Base-by-base conservation (phyloP, 1,140 invertebrate species). In the Helicoverpa armigera region DNA sequence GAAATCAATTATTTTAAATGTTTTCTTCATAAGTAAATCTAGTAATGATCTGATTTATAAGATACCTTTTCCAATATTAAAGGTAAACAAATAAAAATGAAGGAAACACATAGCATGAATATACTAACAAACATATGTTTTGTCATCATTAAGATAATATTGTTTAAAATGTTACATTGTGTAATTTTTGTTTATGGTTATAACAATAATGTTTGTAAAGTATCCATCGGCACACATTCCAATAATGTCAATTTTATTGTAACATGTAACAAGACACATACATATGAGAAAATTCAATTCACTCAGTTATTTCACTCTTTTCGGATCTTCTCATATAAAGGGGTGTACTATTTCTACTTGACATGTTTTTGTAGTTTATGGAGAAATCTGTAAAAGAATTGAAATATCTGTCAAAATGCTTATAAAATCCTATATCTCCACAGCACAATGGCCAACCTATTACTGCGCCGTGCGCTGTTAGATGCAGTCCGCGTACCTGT, bases 401-500 rank as follows among this genome's bases (percentile, higher is more conserved):
- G 2, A n/a, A 43, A 14, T 2, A 10, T 43, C 48, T 7, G 2
- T 67, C 11, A 12, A 16, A 48, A 13, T 29, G 61, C 35, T 10
- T 23, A 2, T 23, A 48, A 72, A 79, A 23, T 80, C 73, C 63
- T 81, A 80, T 78, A 76, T 77, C 80, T 88, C 81, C 3, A 77
- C 85, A 91, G 89, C 79, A 88, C 67, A 58, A 95, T 95, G 94
- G 90, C 94, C 54, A 94, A 91, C 56, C 85, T 85, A 14, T 80
- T 95, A 3, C 75, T 95, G 86, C 94, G 94, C 73, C 89, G 93
- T 81, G 94, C 91, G 60, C 85, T 95, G 87, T 56, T 94, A 84
- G 91, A 94, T 85, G 94, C 92, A 84, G 87, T 95, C 82, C 89
- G 94, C n/a, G 91, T 95, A 9, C 93, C 92, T 2, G 87, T 77